Conservation (phyloP, 2,888 invertebrate genomes). For the Aphodius granarius region DNA sequence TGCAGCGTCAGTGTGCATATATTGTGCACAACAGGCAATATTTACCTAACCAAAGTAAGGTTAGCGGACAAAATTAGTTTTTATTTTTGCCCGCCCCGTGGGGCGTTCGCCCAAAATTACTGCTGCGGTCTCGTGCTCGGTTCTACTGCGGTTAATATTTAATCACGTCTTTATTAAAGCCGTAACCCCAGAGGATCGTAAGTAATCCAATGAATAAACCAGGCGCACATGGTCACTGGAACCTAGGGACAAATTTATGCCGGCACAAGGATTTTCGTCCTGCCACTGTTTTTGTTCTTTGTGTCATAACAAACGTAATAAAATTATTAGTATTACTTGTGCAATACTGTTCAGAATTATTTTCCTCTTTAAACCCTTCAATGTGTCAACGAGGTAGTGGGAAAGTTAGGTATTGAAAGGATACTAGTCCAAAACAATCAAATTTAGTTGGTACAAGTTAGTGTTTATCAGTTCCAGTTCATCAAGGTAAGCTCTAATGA, state of each 20-base stretch:
- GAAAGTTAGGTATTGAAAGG: too few species aligned
- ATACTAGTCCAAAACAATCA: too few species aligned
- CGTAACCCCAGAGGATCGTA: not conserved
- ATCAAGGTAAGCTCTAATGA: not conserved
- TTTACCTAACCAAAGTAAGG: not conserved
- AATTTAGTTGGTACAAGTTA: too few species aligned
- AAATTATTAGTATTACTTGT: not conserved
- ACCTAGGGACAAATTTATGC: not conserved
- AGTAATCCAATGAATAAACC: not conserved
- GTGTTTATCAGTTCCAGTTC: not conserved
- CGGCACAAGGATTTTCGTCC: not conserved
- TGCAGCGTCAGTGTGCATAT: not conserved
- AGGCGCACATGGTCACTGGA: not conserved
- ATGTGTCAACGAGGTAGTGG: too few species aligned
- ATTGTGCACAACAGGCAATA: not conserved
- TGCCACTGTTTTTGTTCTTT: not conserved
- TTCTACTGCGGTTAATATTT: not conserved
- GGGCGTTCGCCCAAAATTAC: not conserved
- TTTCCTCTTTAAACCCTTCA: too few species aligned
- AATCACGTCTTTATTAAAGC: not conserved
- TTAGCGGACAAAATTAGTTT: not conserved
- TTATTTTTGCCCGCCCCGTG: not conserved
- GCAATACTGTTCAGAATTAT: not conserved
- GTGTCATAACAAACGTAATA: not conserved
- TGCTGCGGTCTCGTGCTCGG: not conserved